These are phyloP conservation scores for Temnothorax rugatulus DNA, from an alignment of 2,888 invertebrate genomes.

Conservation along the genomic window DNA sequence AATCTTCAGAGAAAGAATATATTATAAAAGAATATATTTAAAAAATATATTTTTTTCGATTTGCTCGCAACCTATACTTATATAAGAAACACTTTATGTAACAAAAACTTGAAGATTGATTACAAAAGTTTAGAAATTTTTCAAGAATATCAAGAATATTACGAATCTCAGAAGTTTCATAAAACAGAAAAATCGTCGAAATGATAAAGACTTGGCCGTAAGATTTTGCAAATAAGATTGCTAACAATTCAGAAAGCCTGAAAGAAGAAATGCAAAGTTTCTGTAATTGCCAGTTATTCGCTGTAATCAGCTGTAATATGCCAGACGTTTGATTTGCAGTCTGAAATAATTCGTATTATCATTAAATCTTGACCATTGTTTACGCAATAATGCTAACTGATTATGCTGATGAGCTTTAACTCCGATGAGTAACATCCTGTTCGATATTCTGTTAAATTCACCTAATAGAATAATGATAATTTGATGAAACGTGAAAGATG, in stretches of 20 bases:
- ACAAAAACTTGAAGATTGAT: not conserved
- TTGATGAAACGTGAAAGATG: not conserved
- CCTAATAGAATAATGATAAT: not conserved
- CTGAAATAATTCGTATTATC: not conserved
- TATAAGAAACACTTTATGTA: not conserved
- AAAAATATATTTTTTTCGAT: not conserved
- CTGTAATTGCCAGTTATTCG: not conserved
- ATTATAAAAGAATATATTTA: not conserved
- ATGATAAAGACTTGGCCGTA: not conserved
- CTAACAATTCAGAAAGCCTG: not conserved
- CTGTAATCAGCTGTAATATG: not conserved
- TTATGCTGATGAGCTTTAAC: slow-evolving; percentile 13
- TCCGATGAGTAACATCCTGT: not conserved
- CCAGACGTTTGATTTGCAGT: not conserved
- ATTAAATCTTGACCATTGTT: slow-evolving; percentile 1
- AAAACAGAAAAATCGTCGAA: not conserved
- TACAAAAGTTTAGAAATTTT: not conserved
- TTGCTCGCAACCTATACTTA: not conserved
- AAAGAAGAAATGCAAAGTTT: not conserved
- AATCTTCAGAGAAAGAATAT: slow-evolving; percentile 8
- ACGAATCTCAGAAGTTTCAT: not conserved
- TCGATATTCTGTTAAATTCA: not conserved
- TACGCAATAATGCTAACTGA: not conserved
- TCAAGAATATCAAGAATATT: not conserved
- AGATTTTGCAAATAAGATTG: not conserved